Base-by-base conservation (phyloP, 2,797 vertebrate species). In the Hemibagrus guttatus region DNA sequence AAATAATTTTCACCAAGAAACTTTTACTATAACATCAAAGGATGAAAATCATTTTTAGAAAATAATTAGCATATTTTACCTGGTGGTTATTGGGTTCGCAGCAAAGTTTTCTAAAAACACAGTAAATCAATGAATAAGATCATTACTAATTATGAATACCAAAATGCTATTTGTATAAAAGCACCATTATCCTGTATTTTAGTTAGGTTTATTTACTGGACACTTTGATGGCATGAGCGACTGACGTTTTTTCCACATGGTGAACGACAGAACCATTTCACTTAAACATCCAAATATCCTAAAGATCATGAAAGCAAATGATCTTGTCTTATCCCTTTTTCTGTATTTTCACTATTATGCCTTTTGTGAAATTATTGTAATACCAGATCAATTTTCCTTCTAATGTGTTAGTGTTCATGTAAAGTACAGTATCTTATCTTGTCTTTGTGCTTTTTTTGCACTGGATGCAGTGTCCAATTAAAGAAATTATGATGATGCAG, bases 31-130 rank as follows among this genome's bases (percentile, higher is more conserved):
- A 16, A 7, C 13, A 6, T 75, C 74, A 56, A 19, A 23, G 1
- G 7, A 42, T 23, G 13, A 11, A 42, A 69, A 72, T 1, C 1
- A 39, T 39, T 39, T 39, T 39, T 39, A 39, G 35, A 39, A 39
- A 39, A 39, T 39, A 46, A 23, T 12, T 66, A 28, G 46, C 52
- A 42, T 63, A 21, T 66, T 35, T 82, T 84, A 96, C 95, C 86
- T 88, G 87, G 63, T 87, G 52, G 28, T 87, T 82, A 79, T 78
- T 58, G 6, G 13, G 0, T 88, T 56, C 35, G 0, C 74, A 74
- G 84, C 87, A 87, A 84, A 86, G 13, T 5, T 14, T 88, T 81
- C 85, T 90, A 16, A 90, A 81, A 52, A 85, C 56, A 59, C 85
- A 89, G 74, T 4, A 84, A 49, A 75, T 35, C 19, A 80, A 59